Percentiles rank a stretch among this genome's conserved stretches.
phyloP scores from a whole-genome alignment of 2,888 invertebrate species.

The Sphinx pinastri region DNA sequence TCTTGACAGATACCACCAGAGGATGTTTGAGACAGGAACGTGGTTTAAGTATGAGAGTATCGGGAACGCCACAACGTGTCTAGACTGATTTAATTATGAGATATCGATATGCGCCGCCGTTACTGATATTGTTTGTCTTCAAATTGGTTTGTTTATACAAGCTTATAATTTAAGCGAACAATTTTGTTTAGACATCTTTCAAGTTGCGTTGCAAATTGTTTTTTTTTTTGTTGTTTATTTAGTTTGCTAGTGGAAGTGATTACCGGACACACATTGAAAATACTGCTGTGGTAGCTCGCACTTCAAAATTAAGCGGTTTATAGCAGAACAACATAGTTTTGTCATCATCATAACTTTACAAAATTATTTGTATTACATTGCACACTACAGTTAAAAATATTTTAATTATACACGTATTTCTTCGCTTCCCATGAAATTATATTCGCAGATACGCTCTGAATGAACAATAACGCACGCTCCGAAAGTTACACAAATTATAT shows the following conservation, averaged over 20 bases:
- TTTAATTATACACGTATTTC: neutral
- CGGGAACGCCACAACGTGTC: neutral
- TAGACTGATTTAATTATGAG: slow-evolving; percentile 18
- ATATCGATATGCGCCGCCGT: neutral
- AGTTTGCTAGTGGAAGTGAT: no score
- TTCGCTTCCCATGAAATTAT: neutral
- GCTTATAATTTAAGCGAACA: neutral
- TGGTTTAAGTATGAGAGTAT: neutral
- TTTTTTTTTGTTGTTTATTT: neutral
- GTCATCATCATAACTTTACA: no score
- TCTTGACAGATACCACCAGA: no score
- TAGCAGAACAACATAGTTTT: no score
- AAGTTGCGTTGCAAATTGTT: neutral
- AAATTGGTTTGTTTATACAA: neutral
- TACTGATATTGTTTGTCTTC: slow-evolving; percentile 6
- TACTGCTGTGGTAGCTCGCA: no score
- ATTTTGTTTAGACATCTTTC: neutral
- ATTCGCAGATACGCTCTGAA: neutral
- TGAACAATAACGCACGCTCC: neutral
- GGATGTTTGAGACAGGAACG: no score
- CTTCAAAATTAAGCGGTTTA: no score
- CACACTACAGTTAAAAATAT: neutral
- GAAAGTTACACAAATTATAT: slow-evolving; percentile 7
- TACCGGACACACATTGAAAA: no score
- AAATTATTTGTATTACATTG: no score